Conservation (phyloP, 2,113 vertebrate species). For the Trinectes maculatus region DNA sequence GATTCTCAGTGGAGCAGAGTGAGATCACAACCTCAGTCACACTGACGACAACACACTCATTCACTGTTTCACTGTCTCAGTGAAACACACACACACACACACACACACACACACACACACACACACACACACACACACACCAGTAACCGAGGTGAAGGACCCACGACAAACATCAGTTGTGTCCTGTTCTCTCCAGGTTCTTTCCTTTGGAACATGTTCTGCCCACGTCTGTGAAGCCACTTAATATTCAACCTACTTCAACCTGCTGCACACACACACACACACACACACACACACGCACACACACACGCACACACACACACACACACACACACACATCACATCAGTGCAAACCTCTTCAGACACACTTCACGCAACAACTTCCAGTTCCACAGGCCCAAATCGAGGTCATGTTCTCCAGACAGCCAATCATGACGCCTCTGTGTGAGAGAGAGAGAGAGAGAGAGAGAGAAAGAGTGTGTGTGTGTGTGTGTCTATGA, state of each 20-base stretch:
- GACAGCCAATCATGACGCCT: conserved; percentile 55
- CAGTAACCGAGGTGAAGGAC: too few species aligned
- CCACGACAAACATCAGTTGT: conserved; percentile 41
- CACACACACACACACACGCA: conserved; percentile 24
- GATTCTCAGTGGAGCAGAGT: not conserved
- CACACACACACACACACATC: conserved; percentile 35
- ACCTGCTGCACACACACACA: conserved; percentile 6
- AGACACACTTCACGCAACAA: conserved; percentile 59
- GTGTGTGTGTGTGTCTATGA: conserved; percentile 1
- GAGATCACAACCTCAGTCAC: too few species aligned
- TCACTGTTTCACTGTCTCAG: too few species aligned
- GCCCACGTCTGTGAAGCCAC: conserved; percentile 58
- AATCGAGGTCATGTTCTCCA: conserved; percentile 67
- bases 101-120: too few species aligned
- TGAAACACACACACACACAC: too few species aligned
- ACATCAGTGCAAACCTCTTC: conserved; percentile 62
- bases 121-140: too few species aligned
- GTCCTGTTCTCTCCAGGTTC: conserved; percentile 43
- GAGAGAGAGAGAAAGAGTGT: conserved; percentile 4
- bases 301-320: conserved; percentile 29
- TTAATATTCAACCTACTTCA: conserved; percentile 73
- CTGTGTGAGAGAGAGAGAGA: conserved; percentile 14
- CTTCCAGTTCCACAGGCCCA: conserved; percentile 54
- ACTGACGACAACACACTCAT: too few species aligned
- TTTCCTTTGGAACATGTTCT: conserved; percentile 66